Evolutionary conservation across 1,140 invertebrate species (phyloP).

Genomic region (Aricia agestis): DNA sequence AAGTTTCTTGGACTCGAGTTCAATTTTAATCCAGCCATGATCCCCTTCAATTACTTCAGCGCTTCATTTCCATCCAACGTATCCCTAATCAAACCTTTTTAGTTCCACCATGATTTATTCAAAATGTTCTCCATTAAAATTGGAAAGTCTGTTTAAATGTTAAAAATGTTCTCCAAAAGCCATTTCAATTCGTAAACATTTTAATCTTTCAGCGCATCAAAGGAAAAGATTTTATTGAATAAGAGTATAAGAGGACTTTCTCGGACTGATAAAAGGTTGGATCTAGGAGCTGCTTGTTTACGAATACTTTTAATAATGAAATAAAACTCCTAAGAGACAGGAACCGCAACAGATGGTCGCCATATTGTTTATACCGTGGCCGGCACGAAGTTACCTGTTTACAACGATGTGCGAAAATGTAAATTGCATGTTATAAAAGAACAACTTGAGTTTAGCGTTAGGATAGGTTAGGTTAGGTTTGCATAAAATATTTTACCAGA

Average conservation of each 20-base stretch:
- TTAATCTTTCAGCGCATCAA: constrained; percentile 1
- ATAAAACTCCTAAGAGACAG: too few species aligned
- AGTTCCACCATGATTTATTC: background rate
- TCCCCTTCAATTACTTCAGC: background rate
- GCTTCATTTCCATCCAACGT: background rate
- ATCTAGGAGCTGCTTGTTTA: background rate
- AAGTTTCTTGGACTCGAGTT: background rate
- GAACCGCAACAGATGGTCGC: too few species aligned
- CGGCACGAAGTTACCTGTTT: too few species aligned
- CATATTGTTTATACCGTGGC: too few species aligned
- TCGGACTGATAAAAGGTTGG: background rate
- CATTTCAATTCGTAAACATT: background rate
- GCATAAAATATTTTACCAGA: too few species aligned
- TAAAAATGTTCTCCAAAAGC: background rate
- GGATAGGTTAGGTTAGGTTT: too few species aligned
- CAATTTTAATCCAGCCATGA: background rate
- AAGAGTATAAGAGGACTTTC: background rate
- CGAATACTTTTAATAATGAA: background rate
- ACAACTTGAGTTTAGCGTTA: too few species aligned
- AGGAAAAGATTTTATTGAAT: background rate
- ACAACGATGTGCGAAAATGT: too few species aligned
- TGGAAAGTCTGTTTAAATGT: background rate
- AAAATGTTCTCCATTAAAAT: background rate
- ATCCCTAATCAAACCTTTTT: background rate
- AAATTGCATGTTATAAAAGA: too few species aligned